Base-by-base conservation (phyloP, 2,888 invertebrate genomes). In the Neoitamus cyanurus region DNA sequence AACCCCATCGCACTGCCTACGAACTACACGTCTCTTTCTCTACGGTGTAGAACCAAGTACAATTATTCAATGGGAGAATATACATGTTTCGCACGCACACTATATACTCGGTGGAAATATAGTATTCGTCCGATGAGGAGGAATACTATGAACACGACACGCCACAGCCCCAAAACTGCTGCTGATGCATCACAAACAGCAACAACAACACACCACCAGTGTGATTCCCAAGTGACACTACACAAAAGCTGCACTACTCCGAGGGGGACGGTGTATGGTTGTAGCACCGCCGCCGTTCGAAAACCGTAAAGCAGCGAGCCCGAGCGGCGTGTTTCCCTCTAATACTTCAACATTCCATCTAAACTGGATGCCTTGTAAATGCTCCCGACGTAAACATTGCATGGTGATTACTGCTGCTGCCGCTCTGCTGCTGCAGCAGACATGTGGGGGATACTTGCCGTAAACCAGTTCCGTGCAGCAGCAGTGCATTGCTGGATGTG, bases 301-400 rank as follows among this genome's bases (percentile, higher is more conserved):
- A 58, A 58, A 58, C 25, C 58, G 25, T 58, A 20, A 58, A 25
- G 25, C 58, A 58, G 6, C 48, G n/a, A 37, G 58, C 58, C 7
- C 0, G 0, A 58, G 25, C 25, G 73, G 73, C 73, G 36, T 73
- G 36, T 15, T 73, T 36, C 36, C 36, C 73, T 73, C 25, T 20
- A 77, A 77, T 46, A 77, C 77, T 28, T 30, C 7, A 4, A 13
- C 46, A 77, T 25, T 77, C 46, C 77, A 31, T 42, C 30, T 77
- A 77, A 30, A 80, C 80, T 58, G 80, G 80, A 80, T 80, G 58
- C 58, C 58, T 80, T 58, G 80, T 80, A 80, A 80, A 80, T 58
- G 58, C 58, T 58, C 46, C 20, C 80, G 80, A 80, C 80, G 80
- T 80, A 80, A 80, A 80, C 80, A 80, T 80, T 80, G 34, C 80